Evolutionary conservation across 2,888 invertebrate species (phyloP).

Genomic region (Lepidocyrtinus sp.): DNA sequence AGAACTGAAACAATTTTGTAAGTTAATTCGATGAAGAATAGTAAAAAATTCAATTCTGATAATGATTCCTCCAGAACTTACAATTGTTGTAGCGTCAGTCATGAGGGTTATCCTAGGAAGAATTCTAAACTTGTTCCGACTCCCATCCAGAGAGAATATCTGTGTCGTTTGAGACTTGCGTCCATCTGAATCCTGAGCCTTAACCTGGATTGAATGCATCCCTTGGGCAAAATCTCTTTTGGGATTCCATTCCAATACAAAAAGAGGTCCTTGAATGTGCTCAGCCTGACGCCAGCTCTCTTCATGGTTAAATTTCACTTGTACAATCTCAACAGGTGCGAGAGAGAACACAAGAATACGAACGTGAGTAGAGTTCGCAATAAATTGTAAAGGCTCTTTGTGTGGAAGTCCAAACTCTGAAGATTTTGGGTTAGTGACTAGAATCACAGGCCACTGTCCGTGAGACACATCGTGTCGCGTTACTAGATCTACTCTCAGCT

Average conservation of each 20-base stretch:
- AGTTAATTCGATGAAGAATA: constrained; percentile 25
- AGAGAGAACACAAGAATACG: constrained; percentile 86
- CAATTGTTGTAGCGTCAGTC: constrained; percentile 82
- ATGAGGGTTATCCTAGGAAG: constrained; percentile 83
- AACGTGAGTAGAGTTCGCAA: constrained; percentile 83
- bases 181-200: constrained; percentile 70
- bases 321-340: constrained; percentile 78
- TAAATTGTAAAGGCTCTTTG: constrained; percentile 81
- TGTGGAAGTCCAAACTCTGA: constrained; percentile 81
- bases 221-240: no score
- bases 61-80: no score
- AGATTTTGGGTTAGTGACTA: constrained; percentile 94
- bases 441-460: constrained; percentile 84
- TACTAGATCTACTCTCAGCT: constrained; percentile 74
- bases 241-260: constrained; percentile 83
- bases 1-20: constrained; percentile 77
- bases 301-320: constrained; percentile 81
- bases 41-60: no score
- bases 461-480: constrained; percentile 82
- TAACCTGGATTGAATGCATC: constrained; percentile 76
- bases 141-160: constrained; percentile 85
- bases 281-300: no score
- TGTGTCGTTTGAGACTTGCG: constrained; percentile 75
- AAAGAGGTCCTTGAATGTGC: constrained; percentile 80
- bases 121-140: constrained; percentile 79